phyloP scores from a whole-genome alignment of 2,888 invertebrate species.

The Stratiomys singularior region DNA sequence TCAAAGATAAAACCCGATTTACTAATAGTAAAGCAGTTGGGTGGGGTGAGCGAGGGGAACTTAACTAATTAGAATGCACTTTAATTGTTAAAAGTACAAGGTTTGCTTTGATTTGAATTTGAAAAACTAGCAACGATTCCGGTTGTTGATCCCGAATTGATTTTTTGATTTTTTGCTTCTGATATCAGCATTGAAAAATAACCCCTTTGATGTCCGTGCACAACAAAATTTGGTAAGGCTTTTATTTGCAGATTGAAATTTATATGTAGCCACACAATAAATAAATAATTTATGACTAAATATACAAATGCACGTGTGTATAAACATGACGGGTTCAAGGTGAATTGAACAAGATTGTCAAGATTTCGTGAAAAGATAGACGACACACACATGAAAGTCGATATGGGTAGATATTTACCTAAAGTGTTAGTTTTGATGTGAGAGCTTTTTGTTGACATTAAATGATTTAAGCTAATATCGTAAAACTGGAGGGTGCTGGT shows the following conservation, averaged over 20 bases:
- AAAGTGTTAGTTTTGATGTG: slow-evolving; percentile 24
- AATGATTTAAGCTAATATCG: slow-evolving; percentile 13
- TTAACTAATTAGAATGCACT: slow-evolving; percentile 7
- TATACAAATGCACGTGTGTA: slow-evolving; percentile 15
- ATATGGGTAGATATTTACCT: background rate
- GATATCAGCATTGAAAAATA: no score
- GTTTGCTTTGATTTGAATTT: no score
- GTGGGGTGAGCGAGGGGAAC: no score
- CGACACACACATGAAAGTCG: no score
- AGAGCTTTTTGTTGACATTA: slow-evolving; percentile 10
- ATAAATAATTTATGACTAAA: no score
- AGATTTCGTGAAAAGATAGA: slow-evolving; percentile 1
- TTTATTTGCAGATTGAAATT: no score
- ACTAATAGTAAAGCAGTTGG: background rate
- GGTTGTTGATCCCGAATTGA: no score
- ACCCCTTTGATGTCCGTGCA: no score
- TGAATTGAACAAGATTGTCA: slow-evolving; percentile 1
- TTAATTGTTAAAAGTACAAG: background rate
- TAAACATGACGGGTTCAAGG: slow-evolving; percentile 7
- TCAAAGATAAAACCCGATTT: background rate
- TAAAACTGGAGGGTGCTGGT: background rate
- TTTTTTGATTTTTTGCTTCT: no score
- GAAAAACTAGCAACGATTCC: no score
- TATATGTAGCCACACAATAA: no score
- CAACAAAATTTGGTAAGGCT: no score